phyloP scores from a whole-genome alignment of 2,113 vertebrate genomes.

The Calidris pygmaea region DNA sequence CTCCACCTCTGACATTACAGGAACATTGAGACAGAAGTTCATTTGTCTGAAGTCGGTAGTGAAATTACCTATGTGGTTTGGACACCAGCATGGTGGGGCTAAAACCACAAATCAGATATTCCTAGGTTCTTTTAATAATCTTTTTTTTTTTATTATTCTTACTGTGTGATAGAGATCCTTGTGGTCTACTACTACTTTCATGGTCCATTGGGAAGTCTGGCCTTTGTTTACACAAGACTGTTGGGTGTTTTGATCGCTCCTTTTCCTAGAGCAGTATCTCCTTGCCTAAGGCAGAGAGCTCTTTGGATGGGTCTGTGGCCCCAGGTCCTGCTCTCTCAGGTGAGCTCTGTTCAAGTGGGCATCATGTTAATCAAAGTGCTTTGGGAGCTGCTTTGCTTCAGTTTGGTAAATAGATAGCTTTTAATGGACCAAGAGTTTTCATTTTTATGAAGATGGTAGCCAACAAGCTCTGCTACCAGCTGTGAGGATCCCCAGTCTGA shows the following conservation, averaged over 20 bases:
- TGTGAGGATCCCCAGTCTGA: neutral
- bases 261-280: neutral
- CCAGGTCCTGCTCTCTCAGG: neutral
- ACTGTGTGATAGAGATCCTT: neutral
- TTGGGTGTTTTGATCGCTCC: neutral
- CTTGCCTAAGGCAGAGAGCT: neutral
- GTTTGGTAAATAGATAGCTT: neutral
- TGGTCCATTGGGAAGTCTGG: neutral
- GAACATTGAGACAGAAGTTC: neutral
- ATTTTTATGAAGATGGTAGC: neutral
- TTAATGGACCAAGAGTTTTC: neutral
- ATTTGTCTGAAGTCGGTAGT: neutral
- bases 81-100: neutral
- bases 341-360: neutral
- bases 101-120: neutral
- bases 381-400: neutral
- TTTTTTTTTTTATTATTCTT: neutral
- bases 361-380: neutral
- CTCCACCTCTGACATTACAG: neutral
- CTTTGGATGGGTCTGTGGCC: neutral
- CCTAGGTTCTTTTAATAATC: neutral
- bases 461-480: neutral
- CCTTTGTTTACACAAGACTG: neutral
- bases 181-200: neutral
- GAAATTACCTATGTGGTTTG: neutral